Conservation (phyloP, 2,888 invertebrate species). For the Amiota communis region DNA sequence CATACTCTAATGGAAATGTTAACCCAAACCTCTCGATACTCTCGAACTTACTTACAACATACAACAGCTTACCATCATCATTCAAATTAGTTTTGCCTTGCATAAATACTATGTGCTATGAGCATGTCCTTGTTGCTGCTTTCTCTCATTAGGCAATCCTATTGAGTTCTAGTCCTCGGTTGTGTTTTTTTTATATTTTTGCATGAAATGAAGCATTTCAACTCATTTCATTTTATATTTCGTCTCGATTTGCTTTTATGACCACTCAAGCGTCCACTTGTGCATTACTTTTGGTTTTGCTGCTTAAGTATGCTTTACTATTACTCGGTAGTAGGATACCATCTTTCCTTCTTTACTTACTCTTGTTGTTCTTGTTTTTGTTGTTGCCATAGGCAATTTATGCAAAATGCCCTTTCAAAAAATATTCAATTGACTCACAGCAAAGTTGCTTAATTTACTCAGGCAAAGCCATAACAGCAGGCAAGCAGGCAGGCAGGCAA, state of each 20-base stretch:
- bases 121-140: slow-evolving; percentile 1
- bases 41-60: too few relatives aligned
- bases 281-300: not conserved
- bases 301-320: not conserved
- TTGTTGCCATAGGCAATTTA: not conserved
- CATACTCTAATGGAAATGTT: not conserved
- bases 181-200: not conserved
- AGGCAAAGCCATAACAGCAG: not conserved
- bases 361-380: not conserved
- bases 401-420: slow-evolving; percentile 17
- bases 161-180: not conserved
- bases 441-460: slow-evolving; percentile 27
- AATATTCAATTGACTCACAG: slow-evolving; percentile 22
- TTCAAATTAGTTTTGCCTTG: too few relatives aligned
- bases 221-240: not conserved
- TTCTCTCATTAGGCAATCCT: not conserved
- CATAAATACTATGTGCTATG: too few relatives aligned
- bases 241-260: slow-evolving; percentile 3
- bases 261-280: slow-evolving; percentile 4
- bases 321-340: too few relatives aligned
- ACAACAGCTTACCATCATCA: too few relatives aligned
- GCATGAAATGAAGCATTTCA: slow-evolving; percentile 2
- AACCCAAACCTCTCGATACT: too few relatives aligned
- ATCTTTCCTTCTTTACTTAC: too few relatives aligned
- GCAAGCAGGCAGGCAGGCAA: too few relatives aligned